phyloP scores from a whole-genome alignment of 2,797 vertebrate species.

The Nyctalus aviator region DNA sequence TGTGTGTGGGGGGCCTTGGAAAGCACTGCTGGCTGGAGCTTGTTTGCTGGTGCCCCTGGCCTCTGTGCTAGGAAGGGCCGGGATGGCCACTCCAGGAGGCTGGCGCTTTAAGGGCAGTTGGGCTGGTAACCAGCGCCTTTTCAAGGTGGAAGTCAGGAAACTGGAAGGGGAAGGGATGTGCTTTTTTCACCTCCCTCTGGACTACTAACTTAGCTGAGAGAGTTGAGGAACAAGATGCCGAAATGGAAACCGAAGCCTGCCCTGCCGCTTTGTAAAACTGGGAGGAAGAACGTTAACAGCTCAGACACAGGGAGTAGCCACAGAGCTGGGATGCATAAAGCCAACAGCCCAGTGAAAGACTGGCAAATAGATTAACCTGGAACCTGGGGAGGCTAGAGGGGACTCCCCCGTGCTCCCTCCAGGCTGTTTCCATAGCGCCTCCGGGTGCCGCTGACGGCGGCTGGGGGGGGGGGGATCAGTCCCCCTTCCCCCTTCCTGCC shows the following conservation, averaged over 20 bases:
- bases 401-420: neutral
- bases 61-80: neutral
- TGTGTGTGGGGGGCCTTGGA: too few species aligned
- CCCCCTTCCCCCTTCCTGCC: too few species aligned
- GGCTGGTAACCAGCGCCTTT: neutral
- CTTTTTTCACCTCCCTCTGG: neutral
- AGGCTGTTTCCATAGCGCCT: neutral
- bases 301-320: neutral
- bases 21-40: neutral
- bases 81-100: neutral
- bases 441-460: accelerated
- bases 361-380: neutral
- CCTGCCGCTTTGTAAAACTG: neutral
- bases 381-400: accelerated
- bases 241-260: neutral
- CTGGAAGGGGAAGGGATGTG: neutral
- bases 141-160: neutral
- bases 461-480: neutral
- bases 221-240: neutral
- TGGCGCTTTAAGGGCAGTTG: neutral
- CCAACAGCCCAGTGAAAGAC: too few species aligned
- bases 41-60: neutral
- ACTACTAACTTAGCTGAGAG: neutral
- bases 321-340: too few species aligned
- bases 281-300: neutral